These are phyloP conservation scores for Zygaena filipendulae DNA, from an alignment of 2,888 invertebrate species.

Conservation along the genomic window DNA sequence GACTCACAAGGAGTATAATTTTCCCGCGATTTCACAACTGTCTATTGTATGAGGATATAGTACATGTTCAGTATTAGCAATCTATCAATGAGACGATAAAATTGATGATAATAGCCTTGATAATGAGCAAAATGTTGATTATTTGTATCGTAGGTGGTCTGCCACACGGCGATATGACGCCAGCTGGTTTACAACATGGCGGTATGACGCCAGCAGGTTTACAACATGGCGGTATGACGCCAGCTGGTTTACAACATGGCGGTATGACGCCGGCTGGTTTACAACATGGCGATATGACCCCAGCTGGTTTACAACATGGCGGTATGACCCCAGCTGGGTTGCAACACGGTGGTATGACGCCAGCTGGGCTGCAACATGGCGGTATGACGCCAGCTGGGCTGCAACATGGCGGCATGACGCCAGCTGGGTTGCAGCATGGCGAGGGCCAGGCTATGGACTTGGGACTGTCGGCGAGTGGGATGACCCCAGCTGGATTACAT, in stretches of 20 bases:
- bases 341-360: constrained; percentile 29
- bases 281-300: constrained; percentile 18
- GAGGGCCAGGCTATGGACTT: constrained; percentile 32
- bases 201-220: constrained; percentile 24
- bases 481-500: constrained; percentile 37
- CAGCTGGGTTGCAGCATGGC: constrained; percentile 28
- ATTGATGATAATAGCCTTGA: too few species aligned
- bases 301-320: constrained; percentile 21
- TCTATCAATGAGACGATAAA: too few species aligned
- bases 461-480: constrained; percentile 22
- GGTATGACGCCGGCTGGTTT: constrained; percentile 28
- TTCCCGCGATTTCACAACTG: too few species aligned
- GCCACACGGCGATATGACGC: constrained; percentile 45
- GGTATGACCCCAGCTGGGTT: constrained; percentile 20
- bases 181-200: constrained; percentile 28
- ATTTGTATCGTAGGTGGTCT: too few species aligned
- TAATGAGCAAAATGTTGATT: too few species aligned
- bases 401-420: constrained; percentile 48
- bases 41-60: too few species aligned
- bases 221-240: constrained; percentile 29
- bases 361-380: constrained; percentile 29
- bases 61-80: too few species aligned
- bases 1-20: too few species aligned
- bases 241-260: constrained; percentile 33
- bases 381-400: constrained; percentile 40